Evolutionary conservation across 2,888 invertebrate genomes (phyloP).

Genomic region (Melipona bicolor): DNA sequence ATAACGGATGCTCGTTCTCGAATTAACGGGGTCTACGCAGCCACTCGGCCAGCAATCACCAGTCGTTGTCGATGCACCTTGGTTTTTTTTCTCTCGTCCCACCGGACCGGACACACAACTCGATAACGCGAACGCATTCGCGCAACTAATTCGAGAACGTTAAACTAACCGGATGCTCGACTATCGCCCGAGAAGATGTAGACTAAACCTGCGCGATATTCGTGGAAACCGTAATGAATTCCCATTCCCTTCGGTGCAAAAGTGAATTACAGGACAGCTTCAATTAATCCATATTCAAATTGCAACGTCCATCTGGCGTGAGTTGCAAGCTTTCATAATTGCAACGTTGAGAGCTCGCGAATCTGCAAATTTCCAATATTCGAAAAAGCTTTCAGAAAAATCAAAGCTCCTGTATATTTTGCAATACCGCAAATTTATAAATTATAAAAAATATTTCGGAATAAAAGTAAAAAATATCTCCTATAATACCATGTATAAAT

Average conservation of each 20-base stretch:
- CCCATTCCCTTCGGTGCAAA: background rate
- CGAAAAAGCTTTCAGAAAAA: background rate
- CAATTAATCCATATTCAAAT: background rate
- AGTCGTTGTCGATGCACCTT: constrained; percentile 29
- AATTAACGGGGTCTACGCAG: constrained; percentile 66
- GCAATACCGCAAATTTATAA: background rate
- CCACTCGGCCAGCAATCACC: constrained; percentile 51
- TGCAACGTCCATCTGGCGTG: background rate
- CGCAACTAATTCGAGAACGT: constrained; percentile 12
- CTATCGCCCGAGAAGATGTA: background rate
- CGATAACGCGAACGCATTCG: constrained; percentile 41
- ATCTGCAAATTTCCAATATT: no score
- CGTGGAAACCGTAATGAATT: background rate
- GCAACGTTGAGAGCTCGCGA: background rate
- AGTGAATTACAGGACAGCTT: background rate
- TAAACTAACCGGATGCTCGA: constrained; percentile 8
- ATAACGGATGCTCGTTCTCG: constrained; percentile 66
- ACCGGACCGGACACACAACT: constrained; percentile 22
- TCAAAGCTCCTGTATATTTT: background rate
- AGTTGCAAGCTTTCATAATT: background rate
- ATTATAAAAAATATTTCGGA: no score
- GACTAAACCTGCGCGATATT: background rate
- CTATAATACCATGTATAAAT: no score
- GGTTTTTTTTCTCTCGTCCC: constrained; percentile 27
- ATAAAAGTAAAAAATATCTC: no score